Evolutionary conservation across 1,140 invertebrate species (phyloP).

Genomic region (Bombyx mori): ASM3026992v2 NC_085114.1:7385501-7386000

Average conservation of each 20-base stretch:
- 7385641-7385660: constrained; percentile 23
- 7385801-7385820: too few species aligned
- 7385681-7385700: constrained; percentile 31
- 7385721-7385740: not conserved
- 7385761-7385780: too few species aligned
- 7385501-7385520: too few species aligned
- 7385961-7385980: constrained; percentile 56
- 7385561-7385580: constrained; percentile 17
- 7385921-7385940: constrained; percentile 35
- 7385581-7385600: constrained; percentile 36
- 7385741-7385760: too few species aligned
- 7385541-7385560: constrained; percentile 6
- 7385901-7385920: too few species aligned
- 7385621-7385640: constrained; percentile 34
- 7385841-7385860: too few species aligned
- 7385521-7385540: constrained; percentile 5
- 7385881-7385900: too few species aligned
- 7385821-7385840: too few species aligned
- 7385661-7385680: constrained; percentile 32
- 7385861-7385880: too few species aligned
- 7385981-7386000: constrained; percentile 65
- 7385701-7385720: constrained; percentile 17
- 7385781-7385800: too few species aligned
- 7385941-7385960: constrained; percentile 57
- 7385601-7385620: constrained; percentile 34